These are phyloP conservation scores for Nasonia vitripennis DNA, from an alignment of 1,140 invertebrate species.

Conservation along the genomic window DNA sequence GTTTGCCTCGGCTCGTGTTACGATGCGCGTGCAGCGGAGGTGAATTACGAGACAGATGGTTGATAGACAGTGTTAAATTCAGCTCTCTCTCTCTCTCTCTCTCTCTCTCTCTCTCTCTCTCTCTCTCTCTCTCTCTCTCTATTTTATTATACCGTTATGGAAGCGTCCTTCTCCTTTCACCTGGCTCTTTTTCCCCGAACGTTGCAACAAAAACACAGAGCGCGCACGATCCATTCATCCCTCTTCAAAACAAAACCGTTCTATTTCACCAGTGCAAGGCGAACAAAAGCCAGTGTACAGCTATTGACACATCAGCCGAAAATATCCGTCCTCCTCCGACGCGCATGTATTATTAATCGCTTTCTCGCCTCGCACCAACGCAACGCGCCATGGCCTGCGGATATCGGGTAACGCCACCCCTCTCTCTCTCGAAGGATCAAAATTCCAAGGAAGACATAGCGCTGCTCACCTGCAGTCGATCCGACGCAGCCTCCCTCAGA, in stretches of 20 bases:
- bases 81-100: background rate
- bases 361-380: background rate
- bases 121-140: too few species aligned
- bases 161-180: too few species aligned
- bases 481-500: background rate
- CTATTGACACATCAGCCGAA: background rate
- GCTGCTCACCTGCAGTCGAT: background rate
- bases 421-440: background rate
- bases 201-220: background rate
- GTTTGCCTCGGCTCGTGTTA: background rate
- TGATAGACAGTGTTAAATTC: constrained; percentile 29
- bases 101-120: too few species aligned
- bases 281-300: background rate
- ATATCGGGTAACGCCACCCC: background rate
- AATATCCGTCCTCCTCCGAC: background rate
- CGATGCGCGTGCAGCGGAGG: background rate
- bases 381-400: background rate
- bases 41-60: constrained; percentile 16
- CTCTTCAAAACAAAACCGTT: background rate
- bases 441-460: background rate
- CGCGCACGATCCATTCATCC: too few species aligned
- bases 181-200: background rate
- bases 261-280: background rate
- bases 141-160: background rate
- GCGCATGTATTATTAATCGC: background rate